Evolutionary conservation across 2,888 invertebrate species (phyloP).

Genomic region (Zygothrica quintamaculata): DNA sequence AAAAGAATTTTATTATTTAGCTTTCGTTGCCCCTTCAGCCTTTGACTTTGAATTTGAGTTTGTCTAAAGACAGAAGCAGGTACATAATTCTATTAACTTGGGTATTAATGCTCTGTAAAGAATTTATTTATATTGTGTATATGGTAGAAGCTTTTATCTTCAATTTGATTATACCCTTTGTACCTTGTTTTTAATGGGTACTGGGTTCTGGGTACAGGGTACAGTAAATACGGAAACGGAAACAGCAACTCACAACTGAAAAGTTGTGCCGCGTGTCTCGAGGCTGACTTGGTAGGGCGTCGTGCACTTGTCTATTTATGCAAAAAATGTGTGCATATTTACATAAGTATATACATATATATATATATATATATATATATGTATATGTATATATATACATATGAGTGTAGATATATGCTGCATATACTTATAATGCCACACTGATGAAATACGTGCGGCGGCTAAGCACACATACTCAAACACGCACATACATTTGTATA

Average conservation of each 20-base stretch:
- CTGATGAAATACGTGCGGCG: constrained; percentile 76
- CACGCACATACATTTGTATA: constrained; percentile 7
- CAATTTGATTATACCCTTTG: background rate
- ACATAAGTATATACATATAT: constrained; percentile 33
- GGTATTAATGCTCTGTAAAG: no score
- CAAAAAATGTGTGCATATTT: constrained; percentile 48
- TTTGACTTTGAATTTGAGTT: no score
- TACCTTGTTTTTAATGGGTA: constrained; percentile 7
- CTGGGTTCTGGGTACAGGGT: no score
- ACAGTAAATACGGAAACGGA: constrained; percentile 67
- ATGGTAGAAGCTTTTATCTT: background rate
- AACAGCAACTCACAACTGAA: constrained; percentile 57
- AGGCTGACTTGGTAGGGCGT: constrained; percentile 39
- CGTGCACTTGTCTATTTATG: constrained; percentile 73
- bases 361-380: constrained; percentile 19
- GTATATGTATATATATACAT: constrained; percentile 12
- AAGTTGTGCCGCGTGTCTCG: constrained; percentile 32
- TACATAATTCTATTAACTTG: background rate
- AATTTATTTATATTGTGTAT: no score
- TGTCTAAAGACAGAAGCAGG: background rate
- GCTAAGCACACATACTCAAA: constrained; percentile 38
- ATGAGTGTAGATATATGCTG: constrained; percentile 11
- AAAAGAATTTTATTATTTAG: no score
- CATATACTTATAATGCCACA: constrained; percentile 40
- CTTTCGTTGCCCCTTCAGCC: no score